A percentile compares a stretch with the other conserved stretches of the same genome.
Evolutionary conservation across 2,888 invertebrate species (phyloP).

Genomic region (Altica lythri): DNA sequence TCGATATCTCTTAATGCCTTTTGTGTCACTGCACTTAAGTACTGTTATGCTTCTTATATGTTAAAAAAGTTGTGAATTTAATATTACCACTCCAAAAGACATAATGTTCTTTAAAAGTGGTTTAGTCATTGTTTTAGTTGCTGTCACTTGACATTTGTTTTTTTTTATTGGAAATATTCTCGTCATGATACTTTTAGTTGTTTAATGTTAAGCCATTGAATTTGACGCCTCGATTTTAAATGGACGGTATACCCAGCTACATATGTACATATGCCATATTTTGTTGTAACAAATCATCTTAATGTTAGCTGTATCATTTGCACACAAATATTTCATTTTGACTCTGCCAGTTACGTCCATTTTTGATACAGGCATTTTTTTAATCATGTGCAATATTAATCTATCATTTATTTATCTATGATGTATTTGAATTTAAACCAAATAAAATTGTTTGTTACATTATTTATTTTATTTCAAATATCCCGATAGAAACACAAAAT

Average conservation of each 20-base stretch:
- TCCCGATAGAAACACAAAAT: too few relatives aligned
- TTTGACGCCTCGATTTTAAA: slow-evolving; percentile 49
- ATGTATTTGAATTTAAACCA: slow-evolving; percentile 59
- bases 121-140: slow-evolving; percentile 40
- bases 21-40: slow-evolving; percentile 53
- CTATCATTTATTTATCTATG: slow-evolving; percentile 59
- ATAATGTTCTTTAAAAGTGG: slow-evolving; percentile 26
- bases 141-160: slow-evolving; percentile 44
- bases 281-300: slow-evolving; percentile 53
- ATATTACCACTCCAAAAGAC: slow-evolving; percentile 21
- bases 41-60: slow-evolving; percentile 47
- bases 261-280: slow-evolving; percentile 55
- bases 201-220: slow-evolving; percentile 49
- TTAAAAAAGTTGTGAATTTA: slow-evolving; percentile 32
- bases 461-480: slow-evolving; percentile 16
- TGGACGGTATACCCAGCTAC: slow-evolving; percentile 56
- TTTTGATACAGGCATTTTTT: slow-evolving; percentile 57
- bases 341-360: slow-evolving; percentile 53
- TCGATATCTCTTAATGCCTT: slow-evolving; percentile 48
- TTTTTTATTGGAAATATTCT: slow-evolving; percentile 36
- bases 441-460: slow-evolving; percentile 60
- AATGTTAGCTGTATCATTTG: slow-evolving; percentile 47
- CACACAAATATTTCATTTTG: slow-evolving; percentile 40
- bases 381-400: slow-evolving; percentile 59
- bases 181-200: slow-evolving; percentile 47